phyloP scores from a whole-genome alignment of 2,888 invertebrate species.

The Drosophila mimica region DNA sequence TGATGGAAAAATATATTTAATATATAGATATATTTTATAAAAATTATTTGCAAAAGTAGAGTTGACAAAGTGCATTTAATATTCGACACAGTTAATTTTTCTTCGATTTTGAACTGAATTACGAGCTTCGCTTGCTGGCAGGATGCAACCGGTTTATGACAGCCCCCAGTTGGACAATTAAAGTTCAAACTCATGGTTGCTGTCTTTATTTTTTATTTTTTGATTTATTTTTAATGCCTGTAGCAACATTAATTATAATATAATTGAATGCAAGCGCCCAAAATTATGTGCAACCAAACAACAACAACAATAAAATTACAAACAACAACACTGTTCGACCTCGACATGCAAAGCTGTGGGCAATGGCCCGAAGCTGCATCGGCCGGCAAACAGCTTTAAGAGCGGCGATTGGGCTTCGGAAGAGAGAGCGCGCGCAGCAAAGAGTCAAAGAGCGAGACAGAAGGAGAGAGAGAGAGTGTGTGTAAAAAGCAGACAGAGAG shows the following conservation, averaged over 20 bases:
- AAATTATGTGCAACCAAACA: conserved; percentile 36
- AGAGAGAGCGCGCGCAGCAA: conserved; percentile 3
- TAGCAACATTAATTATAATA: conserved; percentile 70
- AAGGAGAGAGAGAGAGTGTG: conserved; percentile 8
- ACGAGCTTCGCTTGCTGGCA: conserved; percentile 32
- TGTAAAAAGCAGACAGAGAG: conserved; percentile 1
- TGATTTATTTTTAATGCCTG: conserved; percentile 46
- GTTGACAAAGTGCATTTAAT: conserved; percentile 11
- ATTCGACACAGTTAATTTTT: conserved; percentile 4
- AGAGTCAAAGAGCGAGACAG: conserved; percentile 8
- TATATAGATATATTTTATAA: neutral
- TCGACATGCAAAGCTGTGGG: conserved; percentile 78
- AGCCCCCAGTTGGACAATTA: conserved; percentile 52
- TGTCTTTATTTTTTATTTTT: conserved; percentile 18
- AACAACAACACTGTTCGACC: conserved; percentile 63
- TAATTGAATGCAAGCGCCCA: conserved; percentile 71
- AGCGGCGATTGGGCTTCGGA: conserved; percentile 25
- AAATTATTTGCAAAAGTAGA: neutral
- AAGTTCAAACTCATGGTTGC: conserved; percentile 73
- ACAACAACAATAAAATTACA: conserved; percentile 32
- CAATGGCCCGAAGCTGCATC: conserved; percentile 58
- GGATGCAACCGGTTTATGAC: conserved; percentile 56
- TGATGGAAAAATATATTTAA: neutral
- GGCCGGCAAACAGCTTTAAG: conserved; percentile 32
- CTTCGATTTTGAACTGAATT: conserved; percentile 37